These are phyloP conservation scores for Teleopsis dalmanni DNA, from an alignment of 1,140 invertebrate species.

Conservation along the genomic window DNA sequence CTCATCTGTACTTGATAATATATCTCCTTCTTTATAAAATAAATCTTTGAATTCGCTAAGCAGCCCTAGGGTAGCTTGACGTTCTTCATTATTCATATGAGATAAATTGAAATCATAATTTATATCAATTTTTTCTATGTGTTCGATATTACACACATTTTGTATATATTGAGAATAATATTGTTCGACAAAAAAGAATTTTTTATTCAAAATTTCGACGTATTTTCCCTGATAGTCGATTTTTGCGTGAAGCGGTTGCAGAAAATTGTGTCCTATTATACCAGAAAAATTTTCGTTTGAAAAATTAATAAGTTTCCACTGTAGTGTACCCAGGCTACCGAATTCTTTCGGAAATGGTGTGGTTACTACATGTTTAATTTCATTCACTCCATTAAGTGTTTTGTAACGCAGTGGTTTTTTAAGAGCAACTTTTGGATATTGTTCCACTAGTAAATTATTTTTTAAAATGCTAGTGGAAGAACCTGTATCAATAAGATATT, in stretches of 20 bases:
- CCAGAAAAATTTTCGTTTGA: background rate
- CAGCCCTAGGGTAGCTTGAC: background rate
- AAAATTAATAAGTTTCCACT: background rate
- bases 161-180: conserved; percentile 2
- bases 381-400: background rate
- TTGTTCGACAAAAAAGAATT: background rate
- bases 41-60: background rate
- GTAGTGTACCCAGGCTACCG: background rate
- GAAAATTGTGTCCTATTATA: conserved; percentile 3
- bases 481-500: conserved; percentile 1
- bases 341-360: background rate
- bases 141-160: background rate
- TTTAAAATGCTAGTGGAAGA: background rate
- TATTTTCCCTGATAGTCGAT: background rate
- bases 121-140: background rate
- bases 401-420: background rate
- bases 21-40: conserved; percentile 7
- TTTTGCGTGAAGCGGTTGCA: conserved; percentile 4
- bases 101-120: background rate
- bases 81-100: background rate
- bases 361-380: background rate
- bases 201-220: conserved; percentile 3
- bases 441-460: background rate
- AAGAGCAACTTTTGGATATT: background rate
- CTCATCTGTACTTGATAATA: background rate